Conservation (phyloP, 2,888 invertebrate genomes). For the Syrphus vitripennis region DNA sequence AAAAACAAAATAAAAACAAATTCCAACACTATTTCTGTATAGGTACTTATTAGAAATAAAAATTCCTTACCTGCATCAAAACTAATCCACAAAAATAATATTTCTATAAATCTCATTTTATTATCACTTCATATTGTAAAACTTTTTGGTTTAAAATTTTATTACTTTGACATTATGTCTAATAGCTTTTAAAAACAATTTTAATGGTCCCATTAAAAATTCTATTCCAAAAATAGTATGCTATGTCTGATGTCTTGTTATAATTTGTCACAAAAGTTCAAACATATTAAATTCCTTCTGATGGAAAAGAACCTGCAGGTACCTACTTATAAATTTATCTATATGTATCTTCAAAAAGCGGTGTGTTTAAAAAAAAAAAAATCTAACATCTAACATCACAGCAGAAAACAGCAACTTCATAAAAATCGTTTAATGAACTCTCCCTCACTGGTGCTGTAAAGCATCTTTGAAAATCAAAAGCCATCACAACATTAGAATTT, state of each 20-base stretch:
- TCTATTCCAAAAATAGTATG: slow-evolving; percentile 45
- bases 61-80: background rate
- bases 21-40: no score
- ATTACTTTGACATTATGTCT: slow-evolving; percentile 51
- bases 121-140: background rate
- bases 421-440: slow-evolving; percentile 68
- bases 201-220: slow-evolving; percentile 26
- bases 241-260: background rate
- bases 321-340: background rate
- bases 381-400: background rate
- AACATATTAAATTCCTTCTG: background rate
- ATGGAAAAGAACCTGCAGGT: background rate
- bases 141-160: slow-evolving; percentile 17
- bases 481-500: slow-evolving; percentile 19
- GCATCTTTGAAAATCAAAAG: slow-evolving; percentile 6
- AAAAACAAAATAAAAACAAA: no score
- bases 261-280: slow-evolving; percentile 60
- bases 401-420: slow-evolving; percentile 49
- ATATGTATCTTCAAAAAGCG: background rate
- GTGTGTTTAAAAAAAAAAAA: background rate
- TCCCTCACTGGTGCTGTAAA: slow-evolving; percentile 21
- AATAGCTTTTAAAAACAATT: slow-evolving; percentile 31
- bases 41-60: no score
- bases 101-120: background rate
- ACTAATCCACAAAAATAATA: background rate